Percentiles rank a stretch among this genome's conserved stretches.
Evolutionary conservation across 2,113 vertebrate species (phyloP).

Genomic region (Pitta sordida): DNA sequence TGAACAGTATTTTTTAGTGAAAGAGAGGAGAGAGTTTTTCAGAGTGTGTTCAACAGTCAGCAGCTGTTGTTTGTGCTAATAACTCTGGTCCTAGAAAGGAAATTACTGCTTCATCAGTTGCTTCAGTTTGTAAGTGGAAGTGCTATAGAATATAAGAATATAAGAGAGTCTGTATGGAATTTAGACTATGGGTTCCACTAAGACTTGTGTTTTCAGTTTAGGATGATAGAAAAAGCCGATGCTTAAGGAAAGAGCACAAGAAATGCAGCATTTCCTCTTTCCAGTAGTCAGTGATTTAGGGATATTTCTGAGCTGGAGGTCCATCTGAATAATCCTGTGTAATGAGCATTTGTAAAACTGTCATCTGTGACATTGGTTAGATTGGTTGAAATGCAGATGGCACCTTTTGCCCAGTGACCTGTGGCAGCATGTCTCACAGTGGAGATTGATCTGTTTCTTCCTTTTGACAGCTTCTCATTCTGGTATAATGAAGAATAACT

Average conservation of each 20-base stretch:
- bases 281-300: neutral
- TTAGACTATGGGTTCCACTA: neutral
- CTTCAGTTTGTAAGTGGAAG: neutral
- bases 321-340: neutral
- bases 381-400: neutral
- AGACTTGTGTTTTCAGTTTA: neutral
- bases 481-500: neutral
- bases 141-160: neutral
- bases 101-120: neutral
- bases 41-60: neutral
- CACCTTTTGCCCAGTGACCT: neutral
- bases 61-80: constrained; percentile 11
- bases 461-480: neutral
- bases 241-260: neutral
- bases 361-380: neutral
- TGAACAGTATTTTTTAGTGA: constrained; percentile 6
- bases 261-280: neutral
- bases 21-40: neutral
- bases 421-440: neutral
- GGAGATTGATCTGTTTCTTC: neutral
- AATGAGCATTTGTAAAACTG: neutral
- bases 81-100: constrained; percentile 1
- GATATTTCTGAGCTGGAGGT: neutral
- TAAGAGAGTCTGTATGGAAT: neutral
- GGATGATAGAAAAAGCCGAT: neutral